phyloP scores from a whole-genome alignment of 2,888 invertebrate species.

The Nomada ferruginata region DNA sequence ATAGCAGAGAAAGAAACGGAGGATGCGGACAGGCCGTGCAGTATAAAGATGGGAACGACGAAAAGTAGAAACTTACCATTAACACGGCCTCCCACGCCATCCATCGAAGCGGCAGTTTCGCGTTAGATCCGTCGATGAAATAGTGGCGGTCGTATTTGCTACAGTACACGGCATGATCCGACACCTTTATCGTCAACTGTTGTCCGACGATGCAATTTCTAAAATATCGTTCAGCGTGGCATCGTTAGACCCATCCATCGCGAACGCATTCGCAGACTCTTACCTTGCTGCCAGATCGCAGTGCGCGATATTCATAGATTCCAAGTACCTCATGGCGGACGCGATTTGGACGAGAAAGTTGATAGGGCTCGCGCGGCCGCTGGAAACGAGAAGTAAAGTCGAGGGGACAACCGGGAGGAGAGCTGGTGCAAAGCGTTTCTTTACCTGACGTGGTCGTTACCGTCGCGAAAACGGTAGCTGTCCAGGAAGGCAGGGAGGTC shows the following conservation, averaged over 20 bases:
- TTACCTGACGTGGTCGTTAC: constrained; percentile 18
- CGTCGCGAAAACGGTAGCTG: constrained; percentile 64
- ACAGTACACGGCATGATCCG: constrained; percentile 94
- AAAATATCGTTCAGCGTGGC: constrained; percentile 72
- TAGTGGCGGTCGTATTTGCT: constrained; percentile 92
- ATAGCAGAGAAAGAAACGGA: constrained; percentile 27
- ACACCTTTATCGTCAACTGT: constrained; percentile 91
- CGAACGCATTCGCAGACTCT: constrained; percentile 51
- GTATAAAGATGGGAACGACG: neutral
- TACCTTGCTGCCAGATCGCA: constrained; percentile 94
- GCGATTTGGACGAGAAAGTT: constrained; percentile 95
- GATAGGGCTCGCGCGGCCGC: constrained; percentile 92
- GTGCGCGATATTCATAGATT: constrained; percentile 95
- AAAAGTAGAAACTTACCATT: constrained; percentile 85
- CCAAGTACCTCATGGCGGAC: constrained; percentile 97
- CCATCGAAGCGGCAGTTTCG: constrained; percentile 94
- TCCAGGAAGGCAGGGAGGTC: constrained; percentile 90
- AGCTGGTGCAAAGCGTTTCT: neutral
- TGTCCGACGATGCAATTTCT: constrained; percentile 95
- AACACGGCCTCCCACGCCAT: constrained; percentile 96
- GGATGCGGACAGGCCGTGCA: no score
- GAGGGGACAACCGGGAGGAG: neutral
- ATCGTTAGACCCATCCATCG: neutral
- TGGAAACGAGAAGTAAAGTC: constrained; percentile 79
- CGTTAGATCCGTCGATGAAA: constrained; percentile 92